These are phyloP conservation scores for Spicauda simplicius DNA, from an alignment of 2,888 invertebrate genomes.

Conservation along the genomic window DNA sequence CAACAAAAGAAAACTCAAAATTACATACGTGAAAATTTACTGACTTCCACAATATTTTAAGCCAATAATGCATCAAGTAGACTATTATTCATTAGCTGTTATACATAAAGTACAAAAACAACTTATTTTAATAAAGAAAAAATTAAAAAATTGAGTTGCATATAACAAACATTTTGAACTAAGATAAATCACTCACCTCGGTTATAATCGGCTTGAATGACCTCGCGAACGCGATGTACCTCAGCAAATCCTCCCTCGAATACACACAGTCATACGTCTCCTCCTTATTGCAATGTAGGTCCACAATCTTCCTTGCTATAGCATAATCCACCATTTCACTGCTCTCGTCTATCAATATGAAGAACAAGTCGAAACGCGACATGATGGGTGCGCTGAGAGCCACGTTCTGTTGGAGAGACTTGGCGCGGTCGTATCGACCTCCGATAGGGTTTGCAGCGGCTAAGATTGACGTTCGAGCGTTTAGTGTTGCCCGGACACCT, in stretches of 20 bases:
- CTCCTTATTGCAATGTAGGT: conserved; percentile 94
- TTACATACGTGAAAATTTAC: too few relatives aligned
- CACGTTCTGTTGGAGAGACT: conserved; percentile 97
- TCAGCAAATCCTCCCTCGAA: conserved; percentile 93
- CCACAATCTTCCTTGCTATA: conserved; percentile 97
- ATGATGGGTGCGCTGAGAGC: conserved; percentile 97
- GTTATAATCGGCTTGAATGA: conserved; percentile 96
- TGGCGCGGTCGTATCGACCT: conserved; percentile 97
- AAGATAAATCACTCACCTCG: conserved; percentile 78
- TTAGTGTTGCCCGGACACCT: conserved; percentile 97
- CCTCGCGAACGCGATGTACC: conserved; percentile 98
- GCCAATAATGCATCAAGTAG: too few relatives aligned
- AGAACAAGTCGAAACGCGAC: conserved; percentile 99
- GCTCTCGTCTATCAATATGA: conserved; percentile 98
- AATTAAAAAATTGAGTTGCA: too few relatives aligned
- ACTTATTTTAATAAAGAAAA: too few relatives aligned
- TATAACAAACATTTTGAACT: too few relatives aligned
- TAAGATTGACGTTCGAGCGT: conserved; percentile 98
- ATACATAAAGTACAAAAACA: too few relatives aligned
- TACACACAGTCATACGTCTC: conserved; percentile 93
- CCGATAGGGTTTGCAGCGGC: conserved; percentile 99
- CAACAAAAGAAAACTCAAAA: too few relatives aligned
- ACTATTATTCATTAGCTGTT: too few relatives aligned
- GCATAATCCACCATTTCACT: conserved; percentile 95
- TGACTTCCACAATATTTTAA: too few relatives aligned